These are phyloP conservation scores for Papilio polytes DNA, from an alignment of 1,140 invertebrate species.

Conservation along the genomic window DNA sequence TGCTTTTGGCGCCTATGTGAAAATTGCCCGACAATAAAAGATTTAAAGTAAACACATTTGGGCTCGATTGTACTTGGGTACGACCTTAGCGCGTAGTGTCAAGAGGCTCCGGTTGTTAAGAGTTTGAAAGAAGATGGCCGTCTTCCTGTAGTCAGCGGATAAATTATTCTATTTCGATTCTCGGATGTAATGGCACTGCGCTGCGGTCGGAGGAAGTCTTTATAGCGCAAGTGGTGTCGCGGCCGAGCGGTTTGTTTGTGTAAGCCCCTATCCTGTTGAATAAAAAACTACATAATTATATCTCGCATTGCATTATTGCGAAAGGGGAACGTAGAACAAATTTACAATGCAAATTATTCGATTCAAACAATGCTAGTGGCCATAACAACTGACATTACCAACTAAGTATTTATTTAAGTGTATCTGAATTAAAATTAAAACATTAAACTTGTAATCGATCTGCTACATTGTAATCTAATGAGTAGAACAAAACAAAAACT, in stretches of 20 bases:
- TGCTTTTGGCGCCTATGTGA: constrained; percentile 66
- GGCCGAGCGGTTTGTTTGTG: constrained; percentile 33
- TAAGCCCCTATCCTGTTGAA: constrained; percentile 29
- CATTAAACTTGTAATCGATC: not conserved
- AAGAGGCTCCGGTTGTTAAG: constrained; percentile 33
- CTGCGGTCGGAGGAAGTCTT: constrained; percentile 37
- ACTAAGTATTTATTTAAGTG: not conserved
- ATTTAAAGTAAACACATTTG: constrained; percentile 47
- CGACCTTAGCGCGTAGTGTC: constrained; percentile 45
- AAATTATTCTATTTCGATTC: constrained; percentile 40
- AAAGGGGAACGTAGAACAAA: constrained; percentile 28
- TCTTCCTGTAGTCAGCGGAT: constrained; percentile 45
- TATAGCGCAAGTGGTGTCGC: constrained; percentile 36
- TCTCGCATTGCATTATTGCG: constrained; percentile 13
- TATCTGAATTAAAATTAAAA: not conserved
- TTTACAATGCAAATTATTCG: constrained; percentile 23
- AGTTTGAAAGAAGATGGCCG: constrained; percentile 45
- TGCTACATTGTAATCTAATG: not conserved
- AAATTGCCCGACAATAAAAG: constrained; percentile 59
- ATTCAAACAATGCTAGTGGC: constrained; percentile 2
- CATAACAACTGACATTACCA: not conserved
- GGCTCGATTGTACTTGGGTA: constrained; percentile 47
- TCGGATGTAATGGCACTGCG: constrained; percentile 37
- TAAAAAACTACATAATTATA: constrained; percentile 34
- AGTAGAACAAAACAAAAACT: not conserved